A percentile compares a stretch with the other conserved stretches of the same genome.
Conservation (phyloP, 2,888 invertebrate species). For the Petrolisthes cinctipes region DNA sequence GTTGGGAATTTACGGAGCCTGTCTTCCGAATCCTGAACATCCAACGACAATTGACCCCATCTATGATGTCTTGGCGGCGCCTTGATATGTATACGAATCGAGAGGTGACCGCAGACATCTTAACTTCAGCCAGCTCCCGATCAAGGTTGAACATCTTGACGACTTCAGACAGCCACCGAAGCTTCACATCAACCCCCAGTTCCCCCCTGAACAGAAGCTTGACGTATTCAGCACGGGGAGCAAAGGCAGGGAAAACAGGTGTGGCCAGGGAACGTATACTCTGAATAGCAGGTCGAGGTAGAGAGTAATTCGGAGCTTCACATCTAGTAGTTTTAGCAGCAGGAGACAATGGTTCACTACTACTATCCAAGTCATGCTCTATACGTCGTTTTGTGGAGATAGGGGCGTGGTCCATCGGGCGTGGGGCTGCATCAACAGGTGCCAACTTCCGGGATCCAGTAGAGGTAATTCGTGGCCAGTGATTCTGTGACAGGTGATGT, state of each 20-base stretch:
- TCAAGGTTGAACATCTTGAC: constrained; percentile 30
- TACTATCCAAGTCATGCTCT: background rate
- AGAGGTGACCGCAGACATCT: background rate
- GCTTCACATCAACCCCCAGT: background rate
- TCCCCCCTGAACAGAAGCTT: constrained; percentile 18
- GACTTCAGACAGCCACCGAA: constrained; percentile 26
- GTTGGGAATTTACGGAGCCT: constrained; percentile 28
- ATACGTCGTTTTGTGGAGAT: background rate
- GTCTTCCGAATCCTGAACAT: constrained; percentile 1
- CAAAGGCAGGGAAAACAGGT: constrained; percentile 7
- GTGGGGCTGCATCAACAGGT: too few relatives aligned
- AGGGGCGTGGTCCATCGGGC: too few relatives aligned
- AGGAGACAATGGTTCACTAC: background rate
- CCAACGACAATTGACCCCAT: background rate
- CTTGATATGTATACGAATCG: constrained; percentile 30
- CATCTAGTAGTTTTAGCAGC: background rate
- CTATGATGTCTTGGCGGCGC: constrained; percentile 10
- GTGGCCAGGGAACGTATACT: background rate
- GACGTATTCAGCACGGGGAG: constrained; percentile 24
- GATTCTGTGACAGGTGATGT: background rate
- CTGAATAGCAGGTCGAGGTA: background rate
- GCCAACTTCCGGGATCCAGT: background rate
- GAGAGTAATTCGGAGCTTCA: background rate
- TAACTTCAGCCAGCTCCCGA: constrained; percentile 31
- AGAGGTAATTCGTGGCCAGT: background rate